These are phyloP conservation scores for Nomada lathburiana DNA, from an alignment of 2,888 invertebrate genomes.

Conservation along the genomic window DNA sequence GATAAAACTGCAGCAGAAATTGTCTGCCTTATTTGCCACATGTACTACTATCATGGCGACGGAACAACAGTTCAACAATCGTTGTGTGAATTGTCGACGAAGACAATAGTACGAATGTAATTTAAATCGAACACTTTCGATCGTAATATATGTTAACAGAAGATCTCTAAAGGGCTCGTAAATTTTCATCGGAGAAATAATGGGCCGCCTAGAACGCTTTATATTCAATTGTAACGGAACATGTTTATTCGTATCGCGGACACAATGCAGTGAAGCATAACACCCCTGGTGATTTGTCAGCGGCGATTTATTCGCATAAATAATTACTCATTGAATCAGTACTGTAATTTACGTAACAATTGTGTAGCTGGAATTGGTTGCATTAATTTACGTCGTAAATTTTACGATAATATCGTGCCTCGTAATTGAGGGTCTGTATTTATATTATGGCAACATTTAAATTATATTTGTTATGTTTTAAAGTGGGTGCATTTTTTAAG, in stretches of 20 bases:
- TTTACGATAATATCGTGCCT: not conserved
- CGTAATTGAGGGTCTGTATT: not conserved
- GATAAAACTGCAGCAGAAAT: too few species aligned
- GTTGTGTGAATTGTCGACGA: not conserved
- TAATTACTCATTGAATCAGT: slow-evolving; percentile 24
- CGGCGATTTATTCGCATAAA: slow-evolving; percentile 20
- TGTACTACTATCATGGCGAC: too few species aligned
- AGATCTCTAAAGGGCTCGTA: not conserved
- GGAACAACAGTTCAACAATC: not conserved
- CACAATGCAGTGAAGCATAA: slow-evolving; percentile 21
- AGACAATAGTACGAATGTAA: not conserved
- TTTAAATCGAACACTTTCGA: not conserved
- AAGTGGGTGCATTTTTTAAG: too few species aligned
- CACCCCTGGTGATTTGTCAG: slow-evolving; percentile 17
- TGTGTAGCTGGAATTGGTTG: not conserved
- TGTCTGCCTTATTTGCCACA: too few species aligned
- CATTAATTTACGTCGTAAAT: not conserved
- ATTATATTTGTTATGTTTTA: not conserved
- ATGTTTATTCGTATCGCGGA: slow-evolving; percentile 12
- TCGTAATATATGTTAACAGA: not conserved
- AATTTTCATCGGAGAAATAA: slow-evolving; percentile 9
- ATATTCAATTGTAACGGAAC: slow-evolving; percentile 24
- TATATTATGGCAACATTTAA: not conserved
- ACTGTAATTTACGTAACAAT: slow-evolving; percentile 10
- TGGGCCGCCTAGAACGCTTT: slow-evolving; percentile 8